phyloP scores from a whole-genome alignment of 1,140 invertebrate genomes.

The Drosophila ananassae region DNA sequence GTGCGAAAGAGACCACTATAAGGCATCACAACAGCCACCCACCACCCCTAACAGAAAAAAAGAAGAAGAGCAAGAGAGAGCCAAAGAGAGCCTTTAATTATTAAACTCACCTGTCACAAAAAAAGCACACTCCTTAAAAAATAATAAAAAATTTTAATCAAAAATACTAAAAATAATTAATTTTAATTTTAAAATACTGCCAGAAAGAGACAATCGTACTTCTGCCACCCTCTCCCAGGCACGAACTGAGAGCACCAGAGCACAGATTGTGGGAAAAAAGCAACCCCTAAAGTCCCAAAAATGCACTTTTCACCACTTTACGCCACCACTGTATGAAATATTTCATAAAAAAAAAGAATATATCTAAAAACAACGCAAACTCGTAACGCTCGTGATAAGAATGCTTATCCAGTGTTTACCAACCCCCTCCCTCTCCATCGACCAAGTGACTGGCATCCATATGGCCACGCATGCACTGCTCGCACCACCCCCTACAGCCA shows the following conservation, averaged over 20 bases:
- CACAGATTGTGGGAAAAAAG: slow-evolving; percentile 16
- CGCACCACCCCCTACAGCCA: slow-evolving; percentile 48
- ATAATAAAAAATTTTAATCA: background rate
- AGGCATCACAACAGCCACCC: slow-evolving; percentile 19
- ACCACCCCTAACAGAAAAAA: slow-evolving; percentile 3
- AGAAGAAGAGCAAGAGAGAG: background rate
- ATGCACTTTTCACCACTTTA: slow-evolving; percentile 1
- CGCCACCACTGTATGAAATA: background rate
- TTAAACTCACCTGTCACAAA: background rate
- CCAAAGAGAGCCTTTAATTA: background rate
- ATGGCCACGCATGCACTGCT: slow-evolving; percentile 75
- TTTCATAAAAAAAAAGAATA: background rate
- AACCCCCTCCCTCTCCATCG: slow-evolving; percentile 1
- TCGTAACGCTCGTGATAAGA: slow-evolving; percentile 37
- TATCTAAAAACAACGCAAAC: slow-evolving; percentile 57
- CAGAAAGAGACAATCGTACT: background rate
- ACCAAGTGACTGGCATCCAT: slow-evolving; percentile 14
- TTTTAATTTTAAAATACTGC: background rate
- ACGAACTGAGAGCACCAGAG: slow-evolving; percentile 5
- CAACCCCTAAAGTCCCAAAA: slow-evolving; percentile 38
- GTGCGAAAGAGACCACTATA: slow-evolving; percentile 41
- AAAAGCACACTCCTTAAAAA: too few relatives aligned
- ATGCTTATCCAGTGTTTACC: slow-evolving; percentile 21
- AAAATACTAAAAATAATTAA: background rate
- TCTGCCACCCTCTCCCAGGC: slow-evolving; percentile 5